Evolutionary conservation across 1,140 invertebrate species (phyloP), one percentile per base, ranked within the genome.

Genomic region (Drosophila quadrilineata): DNA sequence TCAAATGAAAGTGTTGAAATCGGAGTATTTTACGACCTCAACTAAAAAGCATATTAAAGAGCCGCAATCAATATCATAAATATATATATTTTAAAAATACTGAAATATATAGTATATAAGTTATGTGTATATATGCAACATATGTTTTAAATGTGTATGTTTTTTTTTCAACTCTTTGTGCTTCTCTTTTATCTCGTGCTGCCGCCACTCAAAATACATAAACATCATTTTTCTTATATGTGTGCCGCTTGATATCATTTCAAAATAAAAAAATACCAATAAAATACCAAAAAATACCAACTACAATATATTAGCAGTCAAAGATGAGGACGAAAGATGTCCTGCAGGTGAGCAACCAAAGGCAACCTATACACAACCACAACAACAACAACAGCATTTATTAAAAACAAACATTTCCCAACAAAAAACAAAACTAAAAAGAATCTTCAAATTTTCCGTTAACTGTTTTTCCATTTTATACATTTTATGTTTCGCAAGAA

Each of bases 241-340:
- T 85, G 73, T 73, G 79, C 77, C 22, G 77, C 70, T 84, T 77
- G 77, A 64, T 67, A 43, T 82, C 77, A 84, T 77, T 56, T 22
- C 10, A 60, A 19, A 38, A 38, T 19, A 40, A 40, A 40, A 38
- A 62, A 65, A 52, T 28, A 36, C 33, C 3, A 21, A 36, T 72
- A 52, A 62, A 35, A 45, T 29, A 41, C 38, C 50, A 43, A 52
- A 53, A 56, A 63, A 46, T 36, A 57, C 62, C 63, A 71, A 71
- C 2, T 0, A 14, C 41, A 73, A 72, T 70, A 75, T 33, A 60
- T 62, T 89, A 93, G 92, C 93, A 89, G 92, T 92, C 89, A 91
- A 92, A 91, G 92, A 93, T 88, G 93, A 92, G 75, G 92, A 93
- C 85, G 92, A 93, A 87, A 90, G 92, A 89, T 89, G 91, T 84